Base-by-base conservation (phyloP, 2,113 vertebrate genomes). In the Podarcis cretensis region DNA sequence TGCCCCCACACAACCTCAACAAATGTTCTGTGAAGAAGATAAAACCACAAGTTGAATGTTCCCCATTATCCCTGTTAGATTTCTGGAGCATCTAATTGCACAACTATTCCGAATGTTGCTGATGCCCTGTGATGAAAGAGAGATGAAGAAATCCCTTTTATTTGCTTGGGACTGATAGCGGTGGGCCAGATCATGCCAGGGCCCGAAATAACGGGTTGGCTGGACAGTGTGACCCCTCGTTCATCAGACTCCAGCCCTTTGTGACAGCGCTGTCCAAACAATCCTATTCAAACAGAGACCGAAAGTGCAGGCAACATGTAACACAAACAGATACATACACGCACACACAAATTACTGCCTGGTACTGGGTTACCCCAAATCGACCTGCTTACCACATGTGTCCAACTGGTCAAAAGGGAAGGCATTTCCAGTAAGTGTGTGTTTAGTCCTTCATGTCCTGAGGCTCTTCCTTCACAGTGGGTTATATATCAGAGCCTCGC, bases 201-300 rank as follows among this genome's bases (percentile, higher is more conserved):
- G 25, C 69, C 9, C 74, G 9, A 0, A 1, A 80, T 3, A 25
- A 82, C 18, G n/a, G 81, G 59, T 37, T 89, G 92, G 81, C 87
- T 84, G 8, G 75, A 1, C 88, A 81, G 86, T 68, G 75, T 94
- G 96, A 75, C 94, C 90, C 71, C 10, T 25, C 63, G 95, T 96
- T 95, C 96, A 43, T 94, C 91, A 92, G 92, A 94, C 95, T 91
- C 84, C 85, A 81, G 88, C 35, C 92, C 88, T 90, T 74, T 73
- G 57, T 87, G 88, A 40, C 86, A 75, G 81, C 27, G 81, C 88
- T 94, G 81, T 90, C 92, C 95, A 96, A 97, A 96, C 95, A 97
- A 87, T 88, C 68, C 92, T 93, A 75, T 92, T 90, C 84, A 91
- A 96, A 94, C 92, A 95, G 90, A 79, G 81, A 88, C 87, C 13